Percentiles rank a stretch among this genome's conserved stretches.
phyloP scores from a whole-genome alignment of 2,113 vertebrate species.

The Malurus melanocephalus region DNA sequence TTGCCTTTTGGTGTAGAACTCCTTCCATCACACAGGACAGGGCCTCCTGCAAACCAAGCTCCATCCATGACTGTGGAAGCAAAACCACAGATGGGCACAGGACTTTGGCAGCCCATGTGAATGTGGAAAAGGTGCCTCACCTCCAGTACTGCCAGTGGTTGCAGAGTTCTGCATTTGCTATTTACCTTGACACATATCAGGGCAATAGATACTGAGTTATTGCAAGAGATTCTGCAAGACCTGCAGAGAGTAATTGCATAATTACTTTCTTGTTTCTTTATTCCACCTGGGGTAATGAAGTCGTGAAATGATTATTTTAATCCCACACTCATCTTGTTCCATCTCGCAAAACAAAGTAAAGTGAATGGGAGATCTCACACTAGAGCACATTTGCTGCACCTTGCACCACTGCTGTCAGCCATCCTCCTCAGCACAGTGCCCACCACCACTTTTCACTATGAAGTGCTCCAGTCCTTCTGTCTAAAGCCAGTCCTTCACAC shows the following conservation, averaged over 20 bases:
- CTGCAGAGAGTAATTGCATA: neutral
- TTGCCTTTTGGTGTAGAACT: neutral
- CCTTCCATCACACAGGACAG: neutral
- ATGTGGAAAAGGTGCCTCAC: neutral
- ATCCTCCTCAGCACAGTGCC: neutral
- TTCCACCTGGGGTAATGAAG: neutral
- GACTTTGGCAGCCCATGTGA: neutral
- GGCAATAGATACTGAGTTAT: neutral
- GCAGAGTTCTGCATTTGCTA: neutral
- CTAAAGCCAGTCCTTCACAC: neutral
- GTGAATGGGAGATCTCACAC: fast-evolving
- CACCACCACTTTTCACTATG: neutral
- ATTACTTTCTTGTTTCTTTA: neutral
- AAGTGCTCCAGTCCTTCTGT: neutral
- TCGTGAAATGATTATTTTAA: neutral
- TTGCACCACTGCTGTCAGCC: neutral
- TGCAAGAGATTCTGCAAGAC: neutral
- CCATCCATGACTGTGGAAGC: neutral
- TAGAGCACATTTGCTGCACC: neutral
- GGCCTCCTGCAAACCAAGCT: neutral
- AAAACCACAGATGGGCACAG: neutral
- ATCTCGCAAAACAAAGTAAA: neutral
- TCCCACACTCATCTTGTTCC: neutral
- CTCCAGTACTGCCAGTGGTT: neutral
- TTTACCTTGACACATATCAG: fast-evolving